Evolutionary conservation across 2,797 vertebrate species (phyloP).

Genomic region (Perodicticus potto): DNA sequence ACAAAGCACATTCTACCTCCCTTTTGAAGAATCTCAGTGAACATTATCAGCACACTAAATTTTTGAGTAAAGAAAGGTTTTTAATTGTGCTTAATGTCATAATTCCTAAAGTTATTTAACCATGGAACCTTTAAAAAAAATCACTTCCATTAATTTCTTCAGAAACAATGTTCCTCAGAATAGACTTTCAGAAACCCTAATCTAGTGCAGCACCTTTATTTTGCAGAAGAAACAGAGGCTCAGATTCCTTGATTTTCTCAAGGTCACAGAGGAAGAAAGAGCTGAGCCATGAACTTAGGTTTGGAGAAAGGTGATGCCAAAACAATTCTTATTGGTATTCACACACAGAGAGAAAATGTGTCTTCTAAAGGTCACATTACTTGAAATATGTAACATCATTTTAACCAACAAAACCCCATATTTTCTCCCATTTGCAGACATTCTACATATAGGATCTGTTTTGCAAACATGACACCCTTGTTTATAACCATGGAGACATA

Average conservation of each 20-base stretch:
- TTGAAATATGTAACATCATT: constrained; percentile 49
- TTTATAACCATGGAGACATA: constrained; percentile 83
- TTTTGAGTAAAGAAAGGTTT: constrained; percentile 34
- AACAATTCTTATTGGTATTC: background rate
- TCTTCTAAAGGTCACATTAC: background rate
- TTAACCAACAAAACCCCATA: constrained; percentile 39
- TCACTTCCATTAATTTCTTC: background rate
- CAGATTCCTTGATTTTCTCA: background rate
- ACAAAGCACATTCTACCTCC: background rate
- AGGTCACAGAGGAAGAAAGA: background rate
- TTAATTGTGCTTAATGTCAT: constrained; percentile 27
- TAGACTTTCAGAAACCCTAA: background rate
- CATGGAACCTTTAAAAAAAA: background rate
- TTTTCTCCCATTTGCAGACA: constrained; percentile 70
- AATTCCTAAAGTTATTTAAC: constrained; percentile 30
- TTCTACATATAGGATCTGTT: constrained; percentile 79
- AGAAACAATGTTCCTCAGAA: constrained; percentile 21
- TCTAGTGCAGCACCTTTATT: background rate
- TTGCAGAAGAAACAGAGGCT: background rate
- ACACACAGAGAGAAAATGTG: background rate
- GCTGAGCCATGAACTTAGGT: background rate
- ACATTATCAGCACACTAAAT: background rate
- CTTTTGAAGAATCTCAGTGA: background rate
- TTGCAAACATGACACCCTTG: constrained; percentile 84
- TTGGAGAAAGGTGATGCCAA: background rate